Percentiles rank a stretch among this genome's conserved stretches.
Conservation (phyloP, 2,888 invertebrate genomes). For the Actias luna region DNA sequence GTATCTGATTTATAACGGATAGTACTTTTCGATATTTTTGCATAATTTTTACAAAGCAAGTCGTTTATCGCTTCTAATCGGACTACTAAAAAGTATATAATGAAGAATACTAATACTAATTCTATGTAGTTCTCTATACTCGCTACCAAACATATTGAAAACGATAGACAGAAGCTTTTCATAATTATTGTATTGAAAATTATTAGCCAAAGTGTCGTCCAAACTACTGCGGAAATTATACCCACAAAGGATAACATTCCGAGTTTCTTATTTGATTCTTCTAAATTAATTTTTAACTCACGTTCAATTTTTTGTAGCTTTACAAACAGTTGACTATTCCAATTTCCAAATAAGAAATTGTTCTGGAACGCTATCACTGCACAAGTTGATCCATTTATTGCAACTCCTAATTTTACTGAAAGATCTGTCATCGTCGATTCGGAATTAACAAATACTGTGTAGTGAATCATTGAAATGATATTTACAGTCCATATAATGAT, state of each 20-base stretch:
- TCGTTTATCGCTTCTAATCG: slow-evolving; percentile 46
- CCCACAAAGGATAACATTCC: slow-evolving; percentile 20
- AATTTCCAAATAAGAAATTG: slow-evolving; percentile 29
- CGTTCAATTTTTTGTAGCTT: slow-evolving; percentile 60
- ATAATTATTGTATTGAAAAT: slow-evolving; percentile 35
- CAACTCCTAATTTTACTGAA: slow-evolving; percentile 39
- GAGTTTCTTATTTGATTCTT: slow-evolving; percentile 35
- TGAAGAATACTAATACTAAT: slow-evolving; percentile 36
- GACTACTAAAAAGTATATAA: slow-evolving; percentile 39
- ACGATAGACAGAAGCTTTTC: slow-evolving; percentile 34
- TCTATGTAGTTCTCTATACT: slow-evolving; percentile 38
- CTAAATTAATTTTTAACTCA: slow-evolving; percentile 38
- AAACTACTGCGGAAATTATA: slow-evolving; percentile 8
- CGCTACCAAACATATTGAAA: slow-evolving; percentile 29
- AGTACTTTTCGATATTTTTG: not conserved
- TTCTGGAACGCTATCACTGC: slow-evolving; percentile 39
- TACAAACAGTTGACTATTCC: slow-evolving; percentile 49
- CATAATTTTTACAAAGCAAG: not conserved
- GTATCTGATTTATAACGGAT: not conserved
- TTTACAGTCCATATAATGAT: slow-evolving; percentile 39
- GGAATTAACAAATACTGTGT: slow-evolving; percentile 26
- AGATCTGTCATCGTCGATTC: slow-evolving; percentile 33
- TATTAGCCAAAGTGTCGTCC: slow-evolving; percentile 19
- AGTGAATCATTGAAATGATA: slow-evolving; percentile 30
- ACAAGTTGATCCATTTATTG: slow-evolving; percentile 36